Evolutionary conservation across 2,797 vertebrate species (phyloP).

Genomic region (Peromyscus eremicus): DNA sequence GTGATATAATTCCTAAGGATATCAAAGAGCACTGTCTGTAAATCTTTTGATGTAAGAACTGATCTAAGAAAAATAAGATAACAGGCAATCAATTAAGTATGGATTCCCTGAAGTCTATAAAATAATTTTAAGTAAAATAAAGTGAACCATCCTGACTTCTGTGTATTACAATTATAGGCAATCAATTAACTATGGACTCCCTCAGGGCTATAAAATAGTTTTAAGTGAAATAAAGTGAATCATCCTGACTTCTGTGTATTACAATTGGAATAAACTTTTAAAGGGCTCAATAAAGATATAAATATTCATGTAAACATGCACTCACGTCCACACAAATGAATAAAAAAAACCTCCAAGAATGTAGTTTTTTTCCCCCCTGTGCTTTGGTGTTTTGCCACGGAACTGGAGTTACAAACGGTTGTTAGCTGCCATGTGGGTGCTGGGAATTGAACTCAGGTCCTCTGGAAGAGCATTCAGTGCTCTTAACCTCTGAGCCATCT

Average conservation of each 20-base stretch:
- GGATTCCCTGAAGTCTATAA: not conserved
- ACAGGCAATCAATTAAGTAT: slow-evolving; percentile 13
- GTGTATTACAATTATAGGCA: not conserved
- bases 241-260: not conserved
- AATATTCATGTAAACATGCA: not conserved
- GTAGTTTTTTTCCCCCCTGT: not conserved
- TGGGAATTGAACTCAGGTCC: too few species aligned
- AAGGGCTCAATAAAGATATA: not conserved
- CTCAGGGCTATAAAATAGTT: not conserved
- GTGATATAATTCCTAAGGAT: not conserved
- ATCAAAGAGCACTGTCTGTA: not conserved
- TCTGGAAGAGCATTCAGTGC: too few species aligned
- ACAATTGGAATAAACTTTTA: not conserved
- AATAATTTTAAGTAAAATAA: slow-evolving; percentile 33
- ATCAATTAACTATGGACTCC: not conserved
- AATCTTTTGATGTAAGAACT: not conserved
- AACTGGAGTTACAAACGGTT: too few species aligned
- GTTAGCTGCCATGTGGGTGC: too few species aligned
- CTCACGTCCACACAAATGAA: not conserved
- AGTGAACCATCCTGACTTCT: not conserved
- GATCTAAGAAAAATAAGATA: not conserved
- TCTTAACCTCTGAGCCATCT: too few species aligned
- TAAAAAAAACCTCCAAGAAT: not conserved
- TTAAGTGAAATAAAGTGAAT: slow-evolving; percentile 17
- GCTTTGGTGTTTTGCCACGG: too few species aligned